Evolutionary conservation across 2,797 vertebrate species (phyloP), one percentile per base, ranked within the genome.

Genomic region (Threskiornis aethiopicus): DNA sequence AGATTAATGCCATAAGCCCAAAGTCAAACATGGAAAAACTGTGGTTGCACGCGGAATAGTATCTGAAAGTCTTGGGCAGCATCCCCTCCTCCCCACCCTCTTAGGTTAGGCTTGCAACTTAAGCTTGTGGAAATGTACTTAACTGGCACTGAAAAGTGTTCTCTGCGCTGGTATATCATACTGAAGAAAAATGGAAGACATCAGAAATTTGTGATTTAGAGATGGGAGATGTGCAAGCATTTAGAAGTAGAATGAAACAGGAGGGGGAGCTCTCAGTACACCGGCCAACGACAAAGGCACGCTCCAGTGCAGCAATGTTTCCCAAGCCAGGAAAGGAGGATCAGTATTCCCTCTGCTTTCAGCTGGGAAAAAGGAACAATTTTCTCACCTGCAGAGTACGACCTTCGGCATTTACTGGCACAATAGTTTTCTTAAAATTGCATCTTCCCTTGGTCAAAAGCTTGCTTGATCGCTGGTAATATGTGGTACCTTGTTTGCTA

Each of bases 261-360:
- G 75, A 96, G 96, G 89, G 96, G 97, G 97, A 96, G 96, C 96
- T 95, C 96, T 93, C 93, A 75, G 93, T 69, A 91, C 92, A 66
- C 24, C 11, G 1, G 59, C 95, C 77, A 6, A 66, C 0, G 8
- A 13, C 0, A 2, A 49, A 47, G 20, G 20, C 25, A 39, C 0
- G 10, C 39, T 52, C 29, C 20, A 10, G 70, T 2, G 1, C 52
- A n/a, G 64, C 22, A 31, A 11, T 0, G 8, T 33, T 77, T 62
- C 44, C 55, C 29, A 51, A 54, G 66, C 39, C 20, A 6, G n/a
- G 29, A 18, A 6, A 75, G 31, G 4, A 64, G 35, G 16, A 37
- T 31, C 41, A 18, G n/a, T 29, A 52, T n/a, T 41, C 26, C 9
- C 18, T 29, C 14, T 21, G 55, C 58, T 76, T 91, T 79, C 71